phyloP scores from a whole-genome alignment of 2,113 vertebrate genomes.

The Erythrocercus mccallii region DNA sequence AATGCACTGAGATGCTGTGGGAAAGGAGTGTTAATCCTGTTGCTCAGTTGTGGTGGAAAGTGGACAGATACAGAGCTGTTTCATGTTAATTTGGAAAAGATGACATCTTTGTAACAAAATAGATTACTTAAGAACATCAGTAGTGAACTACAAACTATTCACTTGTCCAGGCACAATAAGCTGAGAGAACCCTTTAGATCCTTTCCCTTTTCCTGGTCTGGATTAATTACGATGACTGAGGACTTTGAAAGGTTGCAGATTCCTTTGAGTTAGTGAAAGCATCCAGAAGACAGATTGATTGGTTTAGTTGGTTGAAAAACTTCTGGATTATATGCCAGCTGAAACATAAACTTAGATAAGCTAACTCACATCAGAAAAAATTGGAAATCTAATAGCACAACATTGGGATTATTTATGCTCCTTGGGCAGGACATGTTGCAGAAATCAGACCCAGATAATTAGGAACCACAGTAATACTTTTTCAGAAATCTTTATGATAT shows the following conservation, averaged over 20 bases:
- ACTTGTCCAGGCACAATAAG: background rate
- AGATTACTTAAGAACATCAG: background rate
- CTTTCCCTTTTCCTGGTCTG: background rate
- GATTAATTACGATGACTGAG: background rate
- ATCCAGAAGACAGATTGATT: background rate
- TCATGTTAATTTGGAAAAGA: background rate
- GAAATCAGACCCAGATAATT: background rate
- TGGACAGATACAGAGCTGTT: background rate
- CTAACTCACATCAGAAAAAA: background rate
- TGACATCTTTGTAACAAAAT: background rate
- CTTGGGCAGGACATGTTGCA: background rate
- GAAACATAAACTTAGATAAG: background rate
- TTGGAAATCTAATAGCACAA: background rate
- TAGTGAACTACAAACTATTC: background rate
- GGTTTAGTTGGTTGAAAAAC: background rate
- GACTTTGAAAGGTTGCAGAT: background rate
- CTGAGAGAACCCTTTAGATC: background rate
- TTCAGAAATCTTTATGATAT: background rate
- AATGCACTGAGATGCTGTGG: constrained; percentile 24
- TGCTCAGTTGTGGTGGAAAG: background rate
- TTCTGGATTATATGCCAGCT: background rate
- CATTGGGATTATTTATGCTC: background rate
- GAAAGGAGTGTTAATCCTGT: background rate
- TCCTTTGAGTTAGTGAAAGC: background rate
- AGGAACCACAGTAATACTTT: background rate